Base-by-base conservation (phyloP, 2,888 invertebrate species). In the Andricus quercusramuli region DNA sequence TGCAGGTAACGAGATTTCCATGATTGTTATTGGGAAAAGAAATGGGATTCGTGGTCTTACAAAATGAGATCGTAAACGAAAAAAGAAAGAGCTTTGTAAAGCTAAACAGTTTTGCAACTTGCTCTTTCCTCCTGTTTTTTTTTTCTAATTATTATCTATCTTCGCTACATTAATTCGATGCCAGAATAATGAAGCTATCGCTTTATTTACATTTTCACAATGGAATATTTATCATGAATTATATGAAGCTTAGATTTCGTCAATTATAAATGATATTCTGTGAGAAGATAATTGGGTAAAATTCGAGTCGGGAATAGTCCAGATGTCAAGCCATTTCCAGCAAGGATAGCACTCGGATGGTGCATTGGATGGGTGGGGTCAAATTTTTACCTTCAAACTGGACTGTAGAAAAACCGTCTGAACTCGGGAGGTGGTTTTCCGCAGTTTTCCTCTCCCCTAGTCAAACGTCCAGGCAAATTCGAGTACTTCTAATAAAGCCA, bases 1-100 rank as follows among this genome's bases (percentile, higher is more conserved):
- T 25, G 25, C 25, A 51, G 70, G 70, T 70, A 70, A 70, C 70
- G 47, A 70, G 70, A 70, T 70, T 70, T 44, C 51, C 20, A 70
- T 29, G 70, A 51, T 70, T 70, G 51, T 70, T 70, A 70, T 70
- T 70, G 70, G 70, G 29, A 70, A 29, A 11, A 22, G 68, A 68
- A 68, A 68, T 47, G 51, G 70, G 15, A 70, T 68, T 67, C 37
- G 37, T 15, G 44, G 44, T 22, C 22, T 47, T 70, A 29, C 70
- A 51, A 70, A 70, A 70, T 70, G 51, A 70, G 51, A 70, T 70
- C 70, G 70, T 70, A 70, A 51, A 70, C 20, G 70, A 70, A 47
- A 70, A 70, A 70, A 47, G 70, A 47, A 51, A 9, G 70, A 70
- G 20, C 22, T 47, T 17, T 51, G 15, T 20, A 51, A 70, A 70